Evolutionary conservation across 2,888 invertebrate species (phyloP), one percentile per base, ranked within the genome.

Genomic region (Aphrophora alni): DNA sequence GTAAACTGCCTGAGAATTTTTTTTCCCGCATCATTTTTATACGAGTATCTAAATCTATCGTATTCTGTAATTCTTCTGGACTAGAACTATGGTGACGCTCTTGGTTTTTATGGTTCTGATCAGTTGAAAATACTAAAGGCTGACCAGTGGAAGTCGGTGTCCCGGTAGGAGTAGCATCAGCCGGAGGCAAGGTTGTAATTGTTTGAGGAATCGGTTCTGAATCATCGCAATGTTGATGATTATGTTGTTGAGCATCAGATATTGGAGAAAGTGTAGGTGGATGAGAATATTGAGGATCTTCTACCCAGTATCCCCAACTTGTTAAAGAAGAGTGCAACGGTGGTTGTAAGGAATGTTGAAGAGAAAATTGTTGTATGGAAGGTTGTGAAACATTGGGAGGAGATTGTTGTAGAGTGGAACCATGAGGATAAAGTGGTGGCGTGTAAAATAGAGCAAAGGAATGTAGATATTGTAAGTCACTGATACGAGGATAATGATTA

Each of bases 21-120:
- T 95, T 95, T 86, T 96, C 96, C 82, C 98, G 91, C 85, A 98
- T 89, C 91, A 97, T 92, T 44, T 97, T 97, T 87, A 98, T 98
- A 88, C 98, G 92, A 80, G 91, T 90, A 83, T 92, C 91, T 80
- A 92, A 87, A 86, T 91, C 89, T 85, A 88, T 76, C 27, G 80
- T 81, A 70, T 85, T 84, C 68, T 80, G 82, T 77, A 38, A 25
- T 44, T 75, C 75, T 25, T 75, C 38, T 10, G 75, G 27, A 28
- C 73, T 73, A 38, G 28, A 28, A 73, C 73, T 73, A 24, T 28
- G 21, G 1, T n/a, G n/a, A 27, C 73, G 24, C 38, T 28, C n/a
- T n/a, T 33, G 51, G 33, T 76, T 80, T 26, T 75, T 75, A 27
- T 28, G 69, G 68, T 68, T 79, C 74, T 74, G 28, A 1, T 51